These are phyloP conservation scores for Drymodes brunneopygia DNA, from an alignment of 2,113 vertebrate species.

Conservation along the genomic window DNA sequence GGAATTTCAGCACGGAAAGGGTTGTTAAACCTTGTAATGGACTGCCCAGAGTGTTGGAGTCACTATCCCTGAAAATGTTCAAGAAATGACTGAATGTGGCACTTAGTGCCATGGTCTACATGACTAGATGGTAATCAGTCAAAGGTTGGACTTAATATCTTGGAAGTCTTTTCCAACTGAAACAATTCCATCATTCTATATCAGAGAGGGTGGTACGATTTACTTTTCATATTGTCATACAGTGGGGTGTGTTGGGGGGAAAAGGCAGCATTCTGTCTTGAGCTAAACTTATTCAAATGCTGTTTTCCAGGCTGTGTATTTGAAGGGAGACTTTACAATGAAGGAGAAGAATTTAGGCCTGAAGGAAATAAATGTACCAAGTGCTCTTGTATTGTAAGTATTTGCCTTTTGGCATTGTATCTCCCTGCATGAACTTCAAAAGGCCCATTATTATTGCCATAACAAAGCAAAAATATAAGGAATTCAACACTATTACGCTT, in stretches of 20 bases:
- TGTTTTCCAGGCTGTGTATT: constrained; percentile 87
- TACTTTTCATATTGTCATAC: background rate
- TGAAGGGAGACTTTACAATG: constrained; percentile 87
- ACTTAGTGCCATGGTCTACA: background rate
- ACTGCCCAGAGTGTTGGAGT: background rate
- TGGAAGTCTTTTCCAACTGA: background rate
- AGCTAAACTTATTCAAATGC: background rate
- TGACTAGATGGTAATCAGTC: background rate
- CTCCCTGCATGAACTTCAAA: constrained; percentile 28
- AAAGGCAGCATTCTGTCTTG: background rate
- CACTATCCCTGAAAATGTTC: background rate
- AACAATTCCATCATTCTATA: background rate
- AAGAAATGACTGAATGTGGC: background rate
- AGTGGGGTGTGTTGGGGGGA: background rate
- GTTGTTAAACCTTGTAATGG: background rate
- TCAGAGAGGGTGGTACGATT: background rate
- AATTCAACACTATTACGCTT: background rate
- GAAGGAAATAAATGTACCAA: constrained; percentile 88
- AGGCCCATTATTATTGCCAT: background rate
- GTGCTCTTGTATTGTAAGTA: constrained; percentile 92
- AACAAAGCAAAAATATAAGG: constrained; percentile 11
- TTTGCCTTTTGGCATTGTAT: constrained; percentile 46
- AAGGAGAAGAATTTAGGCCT: constrained; percentile 91
- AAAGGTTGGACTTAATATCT: background rate
- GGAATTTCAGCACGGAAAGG: background rate